Evolutionary conservation across 2,888 invertebrate species (phyloP).

Genomic region (Trissoscelio sp.): DNA sequence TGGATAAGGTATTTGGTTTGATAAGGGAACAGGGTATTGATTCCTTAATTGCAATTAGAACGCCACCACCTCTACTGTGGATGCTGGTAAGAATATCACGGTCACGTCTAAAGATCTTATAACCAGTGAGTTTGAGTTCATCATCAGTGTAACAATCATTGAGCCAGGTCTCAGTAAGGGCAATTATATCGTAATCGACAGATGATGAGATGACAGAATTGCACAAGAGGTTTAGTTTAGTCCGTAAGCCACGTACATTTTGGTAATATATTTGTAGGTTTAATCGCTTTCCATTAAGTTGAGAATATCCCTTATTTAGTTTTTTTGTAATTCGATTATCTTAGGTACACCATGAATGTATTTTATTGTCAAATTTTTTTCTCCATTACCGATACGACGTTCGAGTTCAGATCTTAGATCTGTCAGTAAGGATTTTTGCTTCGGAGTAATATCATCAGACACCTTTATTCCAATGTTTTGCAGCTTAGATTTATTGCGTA

Average conservation of each 20-base stretch:
- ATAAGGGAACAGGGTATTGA: background rate
- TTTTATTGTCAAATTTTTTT: background rate
- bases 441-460: background rate
- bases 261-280: background rate
- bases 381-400: background rate
- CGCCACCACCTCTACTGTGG: background rate
- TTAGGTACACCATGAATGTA: background rate
- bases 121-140: background rate
- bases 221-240: background rate
- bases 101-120: background rate
- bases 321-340: background rate
- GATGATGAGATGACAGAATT: background rate
- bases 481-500: background rate
- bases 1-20: background rate
- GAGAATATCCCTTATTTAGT: background rate
- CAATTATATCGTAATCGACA: background rate
- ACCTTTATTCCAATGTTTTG: background rate
- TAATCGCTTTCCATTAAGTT: background rate
- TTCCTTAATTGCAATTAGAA: background rate
- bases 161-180: background rate
- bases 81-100: background rate
- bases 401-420: background rate
- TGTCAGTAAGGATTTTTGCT: background rate
- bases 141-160: background rate
- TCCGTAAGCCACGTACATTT: background rate